These are phyloP conservation scores for Spea multiplicata DNA, from an alignment of 2,113 vertebrate species.

Conservation along the genomic window DNA sequence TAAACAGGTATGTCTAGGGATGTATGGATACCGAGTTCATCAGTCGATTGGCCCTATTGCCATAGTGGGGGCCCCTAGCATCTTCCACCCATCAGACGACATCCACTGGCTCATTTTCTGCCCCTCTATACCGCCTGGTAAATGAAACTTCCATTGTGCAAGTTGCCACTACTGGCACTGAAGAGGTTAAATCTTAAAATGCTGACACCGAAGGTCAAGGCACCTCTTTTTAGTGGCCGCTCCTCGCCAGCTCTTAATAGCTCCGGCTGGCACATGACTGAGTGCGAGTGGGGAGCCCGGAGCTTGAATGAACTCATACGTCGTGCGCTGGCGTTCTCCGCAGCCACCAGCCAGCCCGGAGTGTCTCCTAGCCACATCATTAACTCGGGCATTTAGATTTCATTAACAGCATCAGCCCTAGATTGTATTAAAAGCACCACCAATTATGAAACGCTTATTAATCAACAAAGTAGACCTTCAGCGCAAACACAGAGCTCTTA, in stretches of 20 bases:
- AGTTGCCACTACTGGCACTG: neutral
- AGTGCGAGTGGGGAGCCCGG: conserved; percentile 35
- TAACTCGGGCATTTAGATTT: conserved; percentile 81
- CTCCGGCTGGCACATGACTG: conserved; percentile 42
- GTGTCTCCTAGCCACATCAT: conserved; percentile 80
- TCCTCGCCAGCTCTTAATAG: conserved; percentile 43
- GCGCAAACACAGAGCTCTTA: conserved; percentile 58
- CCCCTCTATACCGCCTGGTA: no score
- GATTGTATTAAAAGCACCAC: conserved; percentile 80
- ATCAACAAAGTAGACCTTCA: conserved; percentile 71
- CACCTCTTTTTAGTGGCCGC: conserved; percentile 36
- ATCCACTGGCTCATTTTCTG: no score
- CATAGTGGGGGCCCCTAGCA: no score
- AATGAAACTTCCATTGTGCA: no score
- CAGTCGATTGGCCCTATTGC: no score
- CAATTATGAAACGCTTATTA: conserved; percentile 82
- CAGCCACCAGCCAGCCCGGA: conserved; percentile 66
- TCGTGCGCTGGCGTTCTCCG: conserved; percentile 62
- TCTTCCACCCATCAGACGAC: no score
- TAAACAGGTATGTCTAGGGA: no score
- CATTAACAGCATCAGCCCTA: conserved; percentile 81
- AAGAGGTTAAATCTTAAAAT: conserved; percentile 34
- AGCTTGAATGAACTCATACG: conserved; percentile 50
- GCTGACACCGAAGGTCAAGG: conserved; percentile 37
- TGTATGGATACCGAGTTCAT: no score